Conservation (phyloP, 2,888 invertebrate genomes). For the Ormyrus rosae region DNA sequence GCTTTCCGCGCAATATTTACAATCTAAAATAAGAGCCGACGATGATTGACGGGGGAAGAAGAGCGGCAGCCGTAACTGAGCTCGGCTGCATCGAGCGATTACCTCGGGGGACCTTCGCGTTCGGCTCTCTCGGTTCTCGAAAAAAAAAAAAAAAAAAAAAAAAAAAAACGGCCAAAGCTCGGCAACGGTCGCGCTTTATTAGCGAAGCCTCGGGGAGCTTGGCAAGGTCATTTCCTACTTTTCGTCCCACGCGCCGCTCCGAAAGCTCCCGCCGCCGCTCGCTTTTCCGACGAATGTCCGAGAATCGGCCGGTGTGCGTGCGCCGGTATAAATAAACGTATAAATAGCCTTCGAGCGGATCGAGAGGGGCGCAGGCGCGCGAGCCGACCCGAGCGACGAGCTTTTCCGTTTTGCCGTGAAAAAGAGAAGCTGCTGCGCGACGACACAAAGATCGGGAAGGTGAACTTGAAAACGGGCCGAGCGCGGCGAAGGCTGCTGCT, state of each 20-base stretch:
- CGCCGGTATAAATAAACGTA: slow-evolving; percentile 48
- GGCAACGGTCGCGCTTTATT: slow-evolving; percentile 10
- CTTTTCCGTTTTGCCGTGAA: slow-evolving; percentile 31
- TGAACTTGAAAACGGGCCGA: slow-evolving; percentile 28
- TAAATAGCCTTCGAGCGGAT: slow-evolving; percentile 43
- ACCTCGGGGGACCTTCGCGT: not conserved
- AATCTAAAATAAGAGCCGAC: too few species aligned
- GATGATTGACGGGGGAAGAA: too few species aligned
- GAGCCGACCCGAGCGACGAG: not conserved
- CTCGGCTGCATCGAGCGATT: too few species aligned
- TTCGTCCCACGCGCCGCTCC: slow-evolving; percentile 25
- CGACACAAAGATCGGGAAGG: not conserved
- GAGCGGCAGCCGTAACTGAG: too few species aligned
- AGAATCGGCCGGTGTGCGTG: slow-evolving; percentile 6
- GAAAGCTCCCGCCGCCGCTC: not conserved
- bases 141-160: not conserved
- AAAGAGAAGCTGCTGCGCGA: not conserved
- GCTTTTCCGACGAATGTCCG: slow-evolving; percentile 44
- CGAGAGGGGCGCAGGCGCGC: not conserved
- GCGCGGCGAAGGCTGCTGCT: too few species aligned
- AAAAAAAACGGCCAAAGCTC: not conserved
- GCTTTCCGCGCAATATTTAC: too few species aligned
- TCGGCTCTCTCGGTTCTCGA: not conserved
- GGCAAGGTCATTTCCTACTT: slow-evolving; percentile 54
- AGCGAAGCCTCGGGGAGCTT: not conserved